phyloP scores from a whole-genome alignment of 2,113 vertebrate species.

The Brachyhypopomus gauderio region DNA sequence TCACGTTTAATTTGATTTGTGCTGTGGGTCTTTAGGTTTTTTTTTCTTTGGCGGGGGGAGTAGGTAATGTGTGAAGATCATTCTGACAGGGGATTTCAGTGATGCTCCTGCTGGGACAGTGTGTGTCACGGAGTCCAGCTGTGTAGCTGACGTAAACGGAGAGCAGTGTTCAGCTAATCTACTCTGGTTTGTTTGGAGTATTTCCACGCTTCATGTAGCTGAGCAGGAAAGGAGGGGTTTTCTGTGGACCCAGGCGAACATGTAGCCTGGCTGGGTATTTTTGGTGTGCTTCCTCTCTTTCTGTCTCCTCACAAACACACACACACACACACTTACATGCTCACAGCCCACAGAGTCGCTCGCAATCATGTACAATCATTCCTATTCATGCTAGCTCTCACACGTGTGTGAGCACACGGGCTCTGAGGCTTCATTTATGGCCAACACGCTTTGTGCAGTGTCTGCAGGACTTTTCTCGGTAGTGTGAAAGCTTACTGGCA shows the following conservation, averaged over 20 bases:
- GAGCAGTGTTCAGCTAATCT: neutral
- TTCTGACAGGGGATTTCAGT: neutral
- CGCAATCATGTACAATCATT: too few relatives aligned
- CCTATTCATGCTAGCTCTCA: too few relatives aligned
- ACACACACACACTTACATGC: too few relatives aligned
- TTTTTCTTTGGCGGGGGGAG: neutral
- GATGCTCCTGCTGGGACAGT: neutral
- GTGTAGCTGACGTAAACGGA: neutral
- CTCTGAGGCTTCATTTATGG: too few relatives aligned
- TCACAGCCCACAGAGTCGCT: too few relatives aligned
- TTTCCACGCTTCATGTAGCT: neutral
- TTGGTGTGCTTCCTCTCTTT: neutral
- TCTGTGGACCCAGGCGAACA: neutral
- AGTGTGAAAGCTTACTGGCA: too few relatives aligned
- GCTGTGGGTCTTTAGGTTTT: neutral
- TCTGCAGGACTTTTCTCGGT: too few relatives aligned
- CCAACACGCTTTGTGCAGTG: too few relatives aligned
- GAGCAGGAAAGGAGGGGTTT: neutral
- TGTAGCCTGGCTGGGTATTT: neutral
- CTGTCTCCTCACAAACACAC: accelerated
- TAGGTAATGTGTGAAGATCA: neutral
- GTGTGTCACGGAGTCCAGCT: neutral
- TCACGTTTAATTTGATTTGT: constrained; percentile 28
- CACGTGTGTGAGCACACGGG: too few relatives aligned
- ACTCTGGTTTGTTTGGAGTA: neutral